A percentile compares a stretch with the other conserved stretches of the same genome.
Conservation (phyloP, 2,113 vertebrate genomes). For the Phalacrocorax brasilianus region DNA sequence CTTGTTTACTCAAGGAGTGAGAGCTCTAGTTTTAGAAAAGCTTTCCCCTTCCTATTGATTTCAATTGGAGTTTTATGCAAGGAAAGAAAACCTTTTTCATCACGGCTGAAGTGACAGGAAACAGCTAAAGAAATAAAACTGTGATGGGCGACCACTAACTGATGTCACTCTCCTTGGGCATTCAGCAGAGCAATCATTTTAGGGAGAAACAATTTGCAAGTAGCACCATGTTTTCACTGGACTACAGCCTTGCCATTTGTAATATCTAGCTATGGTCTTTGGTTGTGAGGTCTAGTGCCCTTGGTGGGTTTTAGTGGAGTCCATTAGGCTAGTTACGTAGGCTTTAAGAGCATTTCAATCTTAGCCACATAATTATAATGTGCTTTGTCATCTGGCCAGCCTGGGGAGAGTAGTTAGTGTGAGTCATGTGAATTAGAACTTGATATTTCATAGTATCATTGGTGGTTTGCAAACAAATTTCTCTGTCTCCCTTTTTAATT, state of each 20-base stretch:
- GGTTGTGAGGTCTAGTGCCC: constrained; percentile 1
- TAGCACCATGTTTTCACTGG: constrained; percentile 9
- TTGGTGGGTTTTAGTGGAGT: constrained; percentile 45
- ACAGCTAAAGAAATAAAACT: neutral
- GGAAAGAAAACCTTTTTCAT: neutral
- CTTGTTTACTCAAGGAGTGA: neutral
- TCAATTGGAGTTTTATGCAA: neutral
- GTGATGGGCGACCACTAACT: neutral
- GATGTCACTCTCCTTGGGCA: neutral
- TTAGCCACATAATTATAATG: constrained; percentile 19
- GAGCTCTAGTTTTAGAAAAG: neutral
- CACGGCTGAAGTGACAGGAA: neutral
- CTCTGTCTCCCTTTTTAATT: neutral
- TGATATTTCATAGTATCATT: neutral
- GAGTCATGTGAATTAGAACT: constrained; percentile 53
- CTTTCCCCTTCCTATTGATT: neutral
- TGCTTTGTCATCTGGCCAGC: constrained; percentile 45
- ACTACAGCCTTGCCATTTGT: neutral
- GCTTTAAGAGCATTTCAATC: neutral
- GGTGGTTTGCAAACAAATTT: constrained; percentile 34
- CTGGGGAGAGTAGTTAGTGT: neutral
- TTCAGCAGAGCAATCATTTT: constrained; percentile 20
- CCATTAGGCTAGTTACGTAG: neutral
- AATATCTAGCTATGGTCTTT: constrained; percentile 13
- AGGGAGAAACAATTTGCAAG: neutral